Evolutionary conservation across 2,113 vertebrate species (phyloP).

Genomic region (Aptenodytes patagonicus): DNA sequence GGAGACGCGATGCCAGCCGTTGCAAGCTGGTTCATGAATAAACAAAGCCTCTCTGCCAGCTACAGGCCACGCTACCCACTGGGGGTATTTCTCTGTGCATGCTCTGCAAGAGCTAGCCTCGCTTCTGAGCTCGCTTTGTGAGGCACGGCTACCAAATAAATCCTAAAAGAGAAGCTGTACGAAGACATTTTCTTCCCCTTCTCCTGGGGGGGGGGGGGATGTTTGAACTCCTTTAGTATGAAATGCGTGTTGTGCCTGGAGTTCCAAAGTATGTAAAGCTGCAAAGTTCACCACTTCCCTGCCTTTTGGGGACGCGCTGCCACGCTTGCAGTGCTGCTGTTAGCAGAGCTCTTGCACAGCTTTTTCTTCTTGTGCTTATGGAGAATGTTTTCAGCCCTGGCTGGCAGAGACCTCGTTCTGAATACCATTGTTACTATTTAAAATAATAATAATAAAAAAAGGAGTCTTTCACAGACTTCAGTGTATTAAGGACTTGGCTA

Average conservation of each 20-base stretch:
- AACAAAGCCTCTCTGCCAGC: not conserved
- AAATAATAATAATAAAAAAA: not conserved
- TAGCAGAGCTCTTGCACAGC: not conserved
- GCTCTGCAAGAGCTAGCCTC: not conserved
- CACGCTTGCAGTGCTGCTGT: not conserved
- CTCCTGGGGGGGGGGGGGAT: not conserved
- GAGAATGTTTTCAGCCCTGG: not conserved
- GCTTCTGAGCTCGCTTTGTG: not conserved
- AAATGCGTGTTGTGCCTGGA: not conserved
- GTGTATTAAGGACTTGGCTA: not conserved
- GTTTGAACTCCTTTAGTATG: not conserved
- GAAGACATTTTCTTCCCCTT: not conserved
- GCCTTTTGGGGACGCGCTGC: not conserved
- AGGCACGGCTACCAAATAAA: not conserved
- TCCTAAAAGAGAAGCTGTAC: not conserved
- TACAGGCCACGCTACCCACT: not conserved
- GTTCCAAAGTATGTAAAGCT: not conserved
- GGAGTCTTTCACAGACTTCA: not conserved
- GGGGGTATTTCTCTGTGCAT: not conserved
- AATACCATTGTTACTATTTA: not conserved
- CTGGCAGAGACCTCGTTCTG: not conserved
- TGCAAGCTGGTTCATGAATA: not conserved
- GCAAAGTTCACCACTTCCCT: rapidly evolving
- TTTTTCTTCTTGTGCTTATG: not conserved
- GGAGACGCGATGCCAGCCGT: not conserved